Percentiles rank a stretch among this genome's conserved stretches.
Conservation (phyloP, 2,888 invertebrate genomes). For the Drosophila antonietae region DNA sequence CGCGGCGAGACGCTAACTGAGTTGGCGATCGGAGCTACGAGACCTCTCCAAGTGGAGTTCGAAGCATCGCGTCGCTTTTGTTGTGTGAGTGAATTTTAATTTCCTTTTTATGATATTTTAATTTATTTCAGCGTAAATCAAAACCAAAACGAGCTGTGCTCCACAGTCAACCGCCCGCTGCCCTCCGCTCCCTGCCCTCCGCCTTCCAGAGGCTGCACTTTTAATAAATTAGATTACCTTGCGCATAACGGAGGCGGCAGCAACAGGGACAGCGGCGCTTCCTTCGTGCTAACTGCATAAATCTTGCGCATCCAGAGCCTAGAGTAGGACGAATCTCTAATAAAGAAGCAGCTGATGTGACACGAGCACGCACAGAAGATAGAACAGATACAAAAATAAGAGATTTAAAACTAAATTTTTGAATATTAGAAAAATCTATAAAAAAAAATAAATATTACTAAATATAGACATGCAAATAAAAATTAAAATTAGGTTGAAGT, state of each 20-base stretch:
- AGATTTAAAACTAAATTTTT: background rate
- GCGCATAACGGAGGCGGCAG: constrained; percentile 30
- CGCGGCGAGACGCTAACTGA: constrained; percentile 41
- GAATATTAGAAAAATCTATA: background rate
- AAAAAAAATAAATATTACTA: too few relatives aligned
- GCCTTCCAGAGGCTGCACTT: constrained; percentile 68
- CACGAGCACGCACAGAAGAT: constrained; percentile 11
- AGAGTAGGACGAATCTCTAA: constrained; percentile 20
- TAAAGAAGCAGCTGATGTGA: constrained; percentile 2
- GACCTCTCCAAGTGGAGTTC: background rate
- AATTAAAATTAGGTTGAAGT: too few relatives aligned
- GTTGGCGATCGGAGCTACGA: background rate
- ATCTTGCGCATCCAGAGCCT: constrained; percentile 41
- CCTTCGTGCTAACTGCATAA: constrained; percentile 73
- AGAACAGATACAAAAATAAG: background rate
- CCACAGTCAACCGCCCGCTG: constrained; percentile 27
- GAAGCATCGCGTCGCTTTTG: constrained; percentile 46
- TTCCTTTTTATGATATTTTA: constrained; percentile 84
- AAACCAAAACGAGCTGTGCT: constrained; percentile 73
- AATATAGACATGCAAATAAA: too few relatives aligned
- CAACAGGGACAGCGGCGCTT: constrained; percentile 51
- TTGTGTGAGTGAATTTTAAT: constrained; percentile 82
- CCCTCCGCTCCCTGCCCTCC: background rate
- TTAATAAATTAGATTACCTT: constrained; percentile 77
- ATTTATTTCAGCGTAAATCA: constrained; percentile 84